phyloP scores from a whole-genome alignment of 53 echinoderm and acorn worm genomes.

The Henricia sp. region DNA sequence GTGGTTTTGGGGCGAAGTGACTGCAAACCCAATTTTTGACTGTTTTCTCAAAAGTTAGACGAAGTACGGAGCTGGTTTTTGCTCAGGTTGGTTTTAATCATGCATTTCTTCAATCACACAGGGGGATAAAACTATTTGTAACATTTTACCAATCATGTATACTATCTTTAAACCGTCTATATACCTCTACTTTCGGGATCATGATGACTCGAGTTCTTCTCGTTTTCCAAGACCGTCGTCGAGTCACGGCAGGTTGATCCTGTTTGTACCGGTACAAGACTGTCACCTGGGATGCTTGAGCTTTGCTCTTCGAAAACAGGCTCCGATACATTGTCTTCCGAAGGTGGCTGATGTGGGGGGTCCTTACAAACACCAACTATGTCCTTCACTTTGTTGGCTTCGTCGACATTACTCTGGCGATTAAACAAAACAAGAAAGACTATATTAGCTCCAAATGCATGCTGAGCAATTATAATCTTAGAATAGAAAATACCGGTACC shows the following conservation, averaged over 20 bases:
- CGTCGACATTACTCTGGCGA: not conserved
- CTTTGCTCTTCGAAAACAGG: not conserved
- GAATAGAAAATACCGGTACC: too few relatives aligned
- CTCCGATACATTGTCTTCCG: not conserved
- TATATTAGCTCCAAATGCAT: too few relatives aligned
- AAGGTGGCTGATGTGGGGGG: not conserved
- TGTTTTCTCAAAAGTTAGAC: too few relatives aligned
- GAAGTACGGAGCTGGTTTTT: too few relatives aligned
- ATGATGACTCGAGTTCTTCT: slow-evolving; percentile 13
- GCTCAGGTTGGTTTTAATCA: too few relatives aligned
- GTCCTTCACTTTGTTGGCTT: not conserved
- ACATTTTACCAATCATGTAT: too few relatives aligned
- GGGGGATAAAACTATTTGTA: too few relatives aligned
- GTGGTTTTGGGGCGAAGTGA: too few relatives aligned
- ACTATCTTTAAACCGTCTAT: not conserved
- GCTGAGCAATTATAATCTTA: too few relatives aligned
- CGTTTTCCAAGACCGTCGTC: slow-evolving; percentile 1
- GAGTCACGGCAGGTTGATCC: not conserved
- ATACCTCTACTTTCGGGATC: slow-evolving; percentile 41
- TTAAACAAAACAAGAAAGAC: not conserved
- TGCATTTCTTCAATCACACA: too few relatives aligned
- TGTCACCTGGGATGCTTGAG: not conserved
- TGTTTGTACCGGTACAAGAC: not conserved
- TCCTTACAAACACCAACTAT: not conserved
- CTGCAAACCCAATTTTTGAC: too few relatives aligned